phyloP scores from a whole-genome alignment of 2,113 vertebrate species.

The Regulus satrapa region DNA sequence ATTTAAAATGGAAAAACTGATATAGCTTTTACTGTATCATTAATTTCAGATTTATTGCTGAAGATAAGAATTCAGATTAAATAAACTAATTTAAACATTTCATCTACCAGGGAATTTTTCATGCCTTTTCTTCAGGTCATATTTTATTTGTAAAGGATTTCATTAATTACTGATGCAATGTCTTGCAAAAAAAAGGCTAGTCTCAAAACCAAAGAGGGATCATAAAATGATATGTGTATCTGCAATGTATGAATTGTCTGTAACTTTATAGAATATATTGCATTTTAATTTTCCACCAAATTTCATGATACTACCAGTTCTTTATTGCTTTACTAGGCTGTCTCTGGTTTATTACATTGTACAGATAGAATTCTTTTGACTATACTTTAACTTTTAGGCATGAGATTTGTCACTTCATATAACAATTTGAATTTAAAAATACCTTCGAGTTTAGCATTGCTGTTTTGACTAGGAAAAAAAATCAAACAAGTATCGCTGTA shows the following conservation, averaged over 20 bases:
- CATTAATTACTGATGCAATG: background rate
- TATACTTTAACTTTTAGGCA: background rate
- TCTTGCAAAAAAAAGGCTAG: background rate
- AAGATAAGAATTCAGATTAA: background rate
- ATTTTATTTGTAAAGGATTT: background rate
- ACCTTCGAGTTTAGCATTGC: background rate
- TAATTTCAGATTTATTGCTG: background rate
- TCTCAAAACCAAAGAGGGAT: background rate
- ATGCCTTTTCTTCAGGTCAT: background rate
- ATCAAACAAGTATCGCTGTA: background rate
- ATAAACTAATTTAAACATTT: background rate
- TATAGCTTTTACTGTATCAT: background rate
- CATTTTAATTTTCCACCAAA: background rate
- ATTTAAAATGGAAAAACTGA: background rate
- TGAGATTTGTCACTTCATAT: background rate
- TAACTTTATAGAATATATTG: background rate
- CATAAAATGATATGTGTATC: background rate
- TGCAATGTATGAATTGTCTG: background rate
- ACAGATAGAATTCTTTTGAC: background rate
- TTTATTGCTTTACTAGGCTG: background rate
- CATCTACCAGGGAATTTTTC: background rate
- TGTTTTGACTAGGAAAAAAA: background rate
- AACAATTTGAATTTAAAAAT: background rate
- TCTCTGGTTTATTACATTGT: background rate
- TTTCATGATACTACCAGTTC: background rate